phyloP scores from a whole-genome alignment of 1,140 invertebrate genomes.

The Heliconius congener region DNA sequence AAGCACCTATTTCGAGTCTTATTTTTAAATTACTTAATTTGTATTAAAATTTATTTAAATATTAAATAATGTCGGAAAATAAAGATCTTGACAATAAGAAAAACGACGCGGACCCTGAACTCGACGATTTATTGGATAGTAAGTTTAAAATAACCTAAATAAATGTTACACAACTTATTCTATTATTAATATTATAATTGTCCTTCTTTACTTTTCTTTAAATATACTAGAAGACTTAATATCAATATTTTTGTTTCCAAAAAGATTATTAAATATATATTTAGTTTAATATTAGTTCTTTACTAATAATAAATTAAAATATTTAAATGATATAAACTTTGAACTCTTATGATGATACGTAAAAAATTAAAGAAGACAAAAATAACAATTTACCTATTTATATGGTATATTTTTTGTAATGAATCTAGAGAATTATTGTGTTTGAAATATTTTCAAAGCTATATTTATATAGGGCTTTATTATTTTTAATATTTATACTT shows the following conservation, averaged over 20 bases:
- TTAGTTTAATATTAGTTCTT: too few species aligned
- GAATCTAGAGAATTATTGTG: too few species aligned
- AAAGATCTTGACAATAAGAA: conserved; percentile 55
- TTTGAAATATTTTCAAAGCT: too few species aligned
- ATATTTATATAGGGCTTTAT: too few species aligned
- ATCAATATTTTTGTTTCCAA: too few species aligned
- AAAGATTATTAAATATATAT: too few species aligned
- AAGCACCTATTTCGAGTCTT: not conserved
- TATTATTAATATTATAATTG: conserved; percentile 18
- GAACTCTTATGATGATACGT: conserved; percentile 4
- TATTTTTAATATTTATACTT: too few species aligned
- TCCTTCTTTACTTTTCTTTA: not conserved
- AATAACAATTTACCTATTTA: not conserved
- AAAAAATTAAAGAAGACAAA: not conserved
- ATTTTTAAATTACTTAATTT: conserved; percentile 9
- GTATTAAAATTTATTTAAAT: conserved; percentile 6
- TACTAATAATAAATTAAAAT: not conserved
- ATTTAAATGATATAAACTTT: conserved; percentile 30
- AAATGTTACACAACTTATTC: conserved; percentile 55
- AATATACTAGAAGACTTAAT: too few species aligned
- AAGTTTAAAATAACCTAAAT: conserved; percentile 50
- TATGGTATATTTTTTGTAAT: too few species aligned
- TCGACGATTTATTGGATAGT: conserved; percentile 76
- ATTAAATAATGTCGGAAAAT: conserved; percentile 64
- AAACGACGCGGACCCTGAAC: conserved; percentile 66